Evolutionary conservation across 1,140 invertebrate genomes (phyloP), one percentile per base, ranked within the genome.

Genomic region (Amyelois transitella): DNA sequence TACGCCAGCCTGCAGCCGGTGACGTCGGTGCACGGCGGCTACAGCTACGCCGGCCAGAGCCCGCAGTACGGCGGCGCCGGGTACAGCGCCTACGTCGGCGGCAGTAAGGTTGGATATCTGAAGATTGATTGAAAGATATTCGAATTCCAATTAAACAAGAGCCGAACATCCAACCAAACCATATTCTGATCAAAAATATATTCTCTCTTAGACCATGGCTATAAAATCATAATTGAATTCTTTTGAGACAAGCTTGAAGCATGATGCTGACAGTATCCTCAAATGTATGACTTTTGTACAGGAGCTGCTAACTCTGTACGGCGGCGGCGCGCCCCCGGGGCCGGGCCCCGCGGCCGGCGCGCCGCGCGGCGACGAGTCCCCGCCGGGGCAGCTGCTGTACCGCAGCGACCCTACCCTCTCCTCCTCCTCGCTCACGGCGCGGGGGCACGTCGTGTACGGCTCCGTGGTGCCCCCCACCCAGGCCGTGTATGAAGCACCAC

Each of bases 371-470:
- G 80, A 85, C 38, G 88, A 90, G 53, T 87, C 84, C 19, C 84
- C 86, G 6, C 88, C 86, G 10, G 73, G 72, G 7, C 76, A 82
- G 48, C 74, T 90, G 51, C 72, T 90, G 52, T 90, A 88, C 65
- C 91, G 92, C 58, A 89, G 86, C 55, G 90, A 92, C 65, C 90
- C 91, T 5, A 91, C 90, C 4, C 66, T 92, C 12, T 85, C 89
- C 0, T 92, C 90, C 0, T 89, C 90, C 0, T 91, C 91, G 0
- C 60, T 91, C 18, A 67, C 72, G 51, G 57, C 88, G 8, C 63
- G 83, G 0, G 56, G 85, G 1, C 81, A 91, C 62, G 75, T 87
- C 7, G 78, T 88, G 0, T 86, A 88, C 60, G 78, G 81, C 20
- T 76, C 82, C 1, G 71, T 84, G 4, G 75, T 85, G 32, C 75